Conservation (phyloP, 2,113 vertebrate genomes). For the Tor tambroides region DNA sequence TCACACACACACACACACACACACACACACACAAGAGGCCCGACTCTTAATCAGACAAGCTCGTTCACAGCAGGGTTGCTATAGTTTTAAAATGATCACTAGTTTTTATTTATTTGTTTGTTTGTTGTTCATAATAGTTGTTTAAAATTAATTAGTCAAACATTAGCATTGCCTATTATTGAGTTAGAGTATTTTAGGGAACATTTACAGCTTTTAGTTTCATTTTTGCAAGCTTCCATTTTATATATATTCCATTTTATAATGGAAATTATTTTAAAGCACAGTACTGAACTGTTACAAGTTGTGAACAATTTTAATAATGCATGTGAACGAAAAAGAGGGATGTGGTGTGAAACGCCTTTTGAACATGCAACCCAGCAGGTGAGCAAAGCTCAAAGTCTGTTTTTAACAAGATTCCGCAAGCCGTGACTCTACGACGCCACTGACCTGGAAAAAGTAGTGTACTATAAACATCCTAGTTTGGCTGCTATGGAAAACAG, state of each 20-base stretch:
- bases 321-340: neutral
- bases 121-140: neutral
- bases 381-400: conserved; percentile 15
- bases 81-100: neutral
- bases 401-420: neutral
- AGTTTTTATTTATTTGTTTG: neutral
- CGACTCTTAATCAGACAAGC: neutral
- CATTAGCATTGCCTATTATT: neutral
- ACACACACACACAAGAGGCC: neutral
- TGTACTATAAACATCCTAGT: neutral
- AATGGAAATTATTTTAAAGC: neutral
- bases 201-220: neutral
- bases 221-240: neutral
- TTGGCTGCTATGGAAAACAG: conserved; percentile 10
- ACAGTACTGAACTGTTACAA: neutral
- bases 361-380: conserved; percentile 23
- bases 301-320: neutral
- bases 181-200: neutral
- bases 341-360: neutral
- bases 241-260: too few species aligned
- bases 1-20: neutral
- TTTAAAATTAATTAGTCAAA: neutral
- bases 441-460: conserved; percentile 20
- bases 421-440: neutral
- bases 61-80: neutral